phyloP scores from a whole-genome alignment of 1,140 invertebrate species.

The Camponotus pennsylvanicus region DNA sequence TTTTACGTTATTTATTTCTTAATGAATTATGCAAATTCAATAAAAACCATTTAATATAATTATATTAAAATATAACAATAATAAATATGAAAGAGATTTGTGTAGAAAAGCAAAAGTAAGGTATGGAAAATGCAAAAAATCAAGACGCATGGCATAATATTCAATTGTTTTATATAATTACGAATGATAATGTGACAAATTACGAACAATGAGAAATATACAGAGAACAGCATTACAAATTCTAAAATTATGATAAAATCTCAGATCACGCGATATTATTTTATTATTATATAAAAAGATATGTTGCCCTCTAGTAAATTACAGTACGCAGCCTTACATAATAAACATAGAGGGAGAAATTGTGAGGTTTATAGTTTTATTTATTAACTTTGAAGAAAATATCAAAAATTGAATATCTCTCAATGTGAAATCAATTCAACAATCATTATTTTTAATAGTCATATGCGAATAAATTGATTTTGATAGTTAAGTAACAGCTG shows the following conservation, averaged over 20 bases:
- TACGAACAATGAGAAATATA: constrained; percentile 43
- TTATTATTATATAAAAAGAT: constrained; percentile 26
- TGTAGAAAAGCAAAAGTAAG: neutral
- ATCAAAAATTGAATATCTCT: neutral
- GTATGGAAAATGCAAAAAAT: neutral
- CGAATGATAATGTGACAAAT: constrained; percentile 55
- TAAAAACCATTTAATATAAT: neutral
- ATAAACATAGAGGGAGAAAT: neutral
- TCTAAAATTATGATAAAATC: constrained; percentile 32
- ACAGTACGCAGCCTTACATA: neutral
- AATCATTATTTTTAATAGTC: neutral
- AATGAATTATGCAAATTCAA: neutral
- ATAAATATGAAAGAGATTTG: neutral
- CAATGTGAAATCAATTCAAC: neutral
- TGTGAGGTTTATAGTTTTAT: neutral
- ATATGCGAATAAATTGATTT: neutral
- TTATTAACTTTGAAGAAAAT: neutral
- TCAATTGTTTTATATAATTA: constrained; percentile 56
- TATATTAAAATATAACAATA: neutral
- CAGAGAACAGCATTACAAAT: constrained; percentile 16
- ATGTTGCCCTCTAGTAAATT: neutral
- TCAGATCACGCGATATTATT: constrained; percentile 5
- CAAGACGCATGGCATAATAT: neutral
- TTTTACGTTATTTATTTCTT: neutral
- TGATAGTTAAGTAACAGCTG: neutral